These are phyloP conservation scores for Cheilosia impressa DNA, from an alignment of 2,888 invertebrate genomes.

Conservation along the genomic window DNA sequence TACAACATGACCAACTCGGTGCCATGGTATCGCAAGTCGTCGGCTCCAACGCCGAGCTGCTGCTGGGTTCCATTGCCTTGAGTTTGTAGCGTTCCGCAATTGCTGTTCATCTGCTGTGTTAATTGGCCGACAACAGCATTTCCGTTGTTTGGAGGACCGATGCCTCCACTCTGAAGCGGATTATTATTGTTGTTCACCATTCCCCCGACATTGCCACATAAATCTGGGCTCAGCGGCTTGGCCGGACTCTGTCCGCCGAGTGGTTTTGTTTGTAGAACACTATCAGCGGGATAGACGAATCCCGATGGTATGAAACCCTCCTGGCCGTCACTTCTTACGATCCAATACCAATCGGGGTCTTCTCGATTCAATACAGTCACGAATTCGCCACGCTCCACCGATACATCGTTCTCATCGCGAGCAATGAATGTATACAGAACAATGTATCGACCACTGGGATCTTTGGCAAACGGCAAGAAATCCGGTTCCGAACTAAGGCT, in stretches of 20 bases:
- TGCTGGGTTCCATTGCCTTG: conserved; percentile 75
- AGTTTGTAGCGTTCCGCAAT: conserved; percentile 72
- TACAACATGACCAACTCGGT: conserved; percentile 97
- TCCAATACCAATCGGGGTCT: conserved; percentile 99
- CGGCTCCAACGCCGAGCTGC: conserved; percentile 82
- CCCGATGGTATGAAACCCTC: conserved; percentile 98
- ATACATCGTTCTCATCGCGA: conserved; percentile 96
- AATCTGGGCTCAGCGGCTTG: conserved; percentile 70
- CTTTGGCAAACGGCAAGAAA: conserved; percentile 89
- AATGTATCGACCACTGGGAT: conserved; percentile 95
- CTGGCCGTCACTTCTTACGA: conserved; percentile 94
- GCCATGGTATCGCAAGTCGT: conserved; percentile 92
- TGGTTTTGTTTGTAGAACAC: conserved; percentile 86
- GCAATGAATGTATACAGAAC: conserved; percentile 97
- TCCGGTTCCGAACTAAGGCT: conserved; percentile 85
- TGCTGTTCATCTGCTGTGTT: conserved; percentile 72
- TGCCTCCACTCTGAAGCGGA: conserved; percentile 45
- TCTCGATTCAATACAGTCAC: conserved; percentile 97
- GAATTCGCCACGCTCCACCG: conserved; percentile 96
- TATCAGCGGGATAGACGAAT: conserved; percentile 95
- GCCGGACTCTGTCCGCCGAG: conserved; percentile 68
- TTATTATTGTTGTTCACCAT: conserved; percentile 48
- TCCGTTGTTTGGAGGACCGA: conserved; percentile 41
- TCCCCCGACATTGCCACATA: conserved; percentile 67
- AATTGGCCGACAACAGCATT: conserved; percentile 51